These are phyloP conservation scores for Agrilus biguttatus DNA, from an alignment of 2,888 invertebrate genomes.

Conservation along the genomic window DNA sequence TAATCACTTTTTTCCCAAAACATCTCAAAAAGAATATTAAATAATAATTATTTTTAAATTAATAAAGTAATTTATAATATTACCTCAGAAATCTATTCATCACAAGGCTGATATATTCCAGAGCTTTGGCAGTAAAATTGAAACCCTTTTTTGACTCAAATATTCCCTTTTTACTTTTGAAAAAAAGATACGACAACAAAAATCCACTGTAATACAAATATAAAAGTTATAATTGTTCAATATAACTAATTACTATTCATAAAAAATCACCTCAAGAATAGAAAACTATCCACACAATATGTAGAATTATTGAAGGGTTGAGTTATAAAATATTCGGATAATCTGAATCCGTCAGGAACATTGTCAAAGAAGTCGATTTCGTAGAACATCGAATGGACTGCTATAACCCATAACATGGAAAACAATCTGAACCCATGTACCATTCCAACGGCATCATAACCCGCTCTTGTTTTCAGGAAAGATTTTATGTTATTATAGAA, in stretches of 20 bases:
- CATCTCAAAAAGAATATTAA: too few species aligned
- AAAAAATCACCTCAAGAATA: slow-evolving; percentile 27
- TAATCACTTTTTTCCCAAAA: too few species aligned
- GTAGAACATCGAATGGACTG: slow-evolving; percentile 35
- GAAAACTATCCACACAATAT: slow-evolving; percentile 35
- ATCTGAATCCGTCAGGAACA: slow-evolving; percentile 21
- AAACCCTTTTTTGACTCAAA: slow-evolving; percentile 8
- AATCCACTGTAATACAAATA: slow-evolving; percentile 18
- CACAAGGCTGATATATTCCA: slow-evolving; percentile 17
- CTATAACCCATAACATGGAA: slow-evolving; percentile 41
- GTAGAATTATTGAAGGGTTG: slow-evolving; percentile 32
- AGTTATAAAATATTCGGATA: slow-evolving; percentile 23
- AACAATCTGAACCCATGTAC: slow-evolving; percentile 39
- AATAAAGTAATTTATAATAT: too few species aligned
- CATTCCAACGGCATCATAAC: slow-evolving; percentile 23
- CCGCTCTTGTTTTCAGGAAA: slow-evolving; percentile 27
- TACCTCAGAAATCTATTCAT: slow-evolving; percentile 31
- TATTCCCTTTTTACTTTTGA: slow-evolving; percentile 15
- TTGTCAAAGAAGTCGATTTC: slow-evolving; percentile 28
- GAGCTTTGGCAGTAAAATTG: slow-evolving; percentile 10
- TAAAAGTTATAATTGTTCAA: neutral
- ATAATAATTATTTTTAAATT: too few species aligned
- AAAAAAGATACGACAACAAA: slow-evolving; percentile 19
- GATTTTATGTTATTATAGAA: slow-evolving; percentile 31
- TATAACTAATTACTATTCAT: too few species aligned